Evolutionary conservation across 1,140 invertebrate genomes (phyloP).

Genomic region (Zaprionus inermis): DNA sequence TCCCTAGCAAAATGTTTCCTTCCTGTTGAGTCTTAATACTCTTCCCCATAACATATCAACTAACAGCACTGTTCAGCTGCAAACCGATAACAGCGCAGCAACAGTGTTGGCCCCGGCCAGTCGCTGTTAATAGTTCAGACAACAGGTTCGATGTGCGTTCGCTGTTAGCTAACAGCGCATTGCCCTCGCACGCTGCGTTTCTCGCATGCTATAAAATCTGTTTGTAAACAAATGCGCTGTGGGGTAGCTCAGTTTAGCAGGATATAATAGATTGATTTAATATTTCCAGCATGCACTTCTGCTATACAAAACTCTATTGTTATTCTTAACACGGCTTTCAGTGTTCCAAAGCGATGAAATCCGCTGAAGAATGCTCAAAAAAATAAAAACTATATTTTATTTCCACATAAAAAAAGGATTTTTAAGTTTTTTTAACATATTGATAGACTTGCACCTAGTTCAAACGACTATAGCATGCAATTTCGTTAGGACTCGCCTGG

Average conservation of each 20-base stretch:
- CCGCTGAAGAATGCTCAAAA: too few relatives aligned
- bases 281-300: not conserved
- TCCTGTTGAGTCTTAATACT: not conserved
- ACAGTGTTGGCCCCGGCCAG: not conserved
- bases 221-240: slow-evolving; percentile 13
- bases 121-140: slow-evolving; percentile 41
- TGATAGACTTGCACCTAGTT: not conserved
- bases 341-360: not conserved
- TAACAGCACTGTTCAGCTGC: slow-evolving; percentile 4
- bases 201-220: slow-evolving; percentile 65
- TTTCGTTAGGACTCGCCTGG: slow-evolving; percentile 4
- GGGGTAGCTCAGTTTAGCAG: not conserved
- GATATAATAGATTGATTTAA: not conserved
- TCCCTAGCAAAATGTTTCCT: not conserved
- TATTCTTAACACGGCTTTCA: not conserved
- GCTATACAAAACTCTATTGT: not conserved
- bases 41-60: not conserved
- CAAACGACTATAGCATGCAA: not conserved
- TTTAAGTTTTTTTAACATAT: too few relatives aligned
- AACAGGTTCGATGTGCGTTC: slow-evolving; percentile 52
- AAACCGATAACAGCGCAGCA: slow-evolving; percentile 19
- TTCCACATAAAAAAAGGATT: too few relatives aligned
- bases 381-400: too few relatives aligned
- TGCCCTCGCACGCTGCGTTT: slow-evolving; percentile 22
- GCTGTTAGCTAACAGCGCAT: slow-evolving; percentile 33